Evolutionary conservation across 2,888 invertebrate genomes (phyloP).

Genomic region (Pyralis farinalis): DNA sequence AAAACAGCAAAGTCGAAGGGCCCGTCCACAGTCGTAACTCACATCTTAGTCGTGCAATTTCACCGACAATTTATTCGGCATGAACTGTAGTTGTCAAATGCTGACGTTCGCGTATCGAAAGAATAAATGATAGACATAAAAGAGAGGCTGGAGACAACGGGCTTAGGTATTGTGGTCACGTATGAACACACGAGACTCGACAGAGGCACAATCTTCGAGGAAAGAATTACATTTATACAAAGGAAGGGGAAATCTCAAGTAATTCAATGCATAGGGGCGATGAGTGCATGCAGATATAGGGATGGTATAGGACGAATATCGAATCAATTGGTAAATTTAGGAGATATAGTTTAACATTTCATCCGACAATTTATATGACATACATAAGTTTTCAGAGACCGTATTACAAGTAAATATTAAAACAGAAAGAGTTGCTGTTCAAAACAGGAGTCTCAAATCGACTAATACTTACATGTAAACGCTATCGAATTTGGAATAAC

Average conservation of each 20-base stretch:
- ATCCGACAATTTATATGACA: too few relatives aligned
- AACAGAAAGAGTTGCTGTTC: conserved; percentile 15
- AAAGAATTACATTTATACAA: conserved; percentile 77
- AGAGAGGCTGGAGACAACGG: conserved; percentile 60
- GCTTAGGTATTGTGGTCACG: conserved; percentile 72
- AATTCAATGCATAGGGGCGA: conserved; percentile 67
- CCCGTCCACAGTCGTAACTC: conserved; percentile 67
- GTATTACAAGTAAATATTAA: background rate
- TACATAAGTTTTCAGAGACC: too few relatives aligned
- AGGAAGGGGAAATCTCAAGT: conserved; percentile 68
- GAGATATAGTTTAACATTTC: background rate
- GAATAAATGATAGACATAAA: conserved; percentile 75
- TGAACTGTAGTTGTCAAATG: conserved; percentile 76
- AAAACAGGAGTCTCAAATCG: conserved; percentile 21
- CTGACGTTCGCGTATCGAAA: conserved; percentile 70
- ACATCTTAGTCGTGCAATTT: conserved; percentile 64
- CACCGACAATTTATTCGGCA: conserved; percentile 71
- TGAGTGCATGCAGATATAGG: conserved; percentile 43
- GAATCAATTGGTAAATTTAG: background rate
- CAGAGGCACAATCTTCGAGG: conserved; percentile 69
- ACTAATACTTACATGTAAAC: conserved; percentile 9
- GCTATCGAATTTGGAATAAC: conserved; percentile 10
- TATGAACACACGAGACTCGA: conserved; percentile 50
- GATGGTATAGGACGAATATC: conserved; percentile 17
- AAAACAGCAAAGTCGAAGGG: conserved; percentile 56